These are phyloP conservation scores for Galerucella calmariensis DNA, from an alignment of 2,888 invertebrate species.

Conservation along the genomic window DNA sequence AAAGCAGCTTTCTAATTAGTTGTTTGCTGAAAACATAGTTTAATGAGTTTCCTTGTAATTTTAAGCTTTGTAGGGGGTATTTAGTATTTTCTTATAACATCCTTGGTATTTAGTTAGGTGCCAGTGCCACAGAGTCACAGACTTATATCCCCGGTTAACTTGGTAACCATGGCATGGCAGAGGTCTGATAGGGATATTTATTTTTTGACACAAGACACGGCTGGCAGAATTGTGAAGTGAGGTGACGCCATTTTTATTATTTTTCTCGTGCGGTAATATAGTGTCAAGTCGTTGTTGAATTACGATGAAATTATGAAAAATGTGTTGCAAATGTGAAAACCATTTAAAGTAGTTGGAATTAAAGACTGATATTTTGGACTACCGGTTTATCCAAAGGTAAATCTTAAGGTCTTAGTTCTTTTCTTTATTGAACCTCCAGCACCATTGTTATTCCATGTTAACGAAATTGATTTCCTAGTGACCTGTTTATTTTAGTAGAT, in stretches of 20 bases:
- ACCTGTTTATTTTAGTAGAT: slow-evolving; percentile 13
- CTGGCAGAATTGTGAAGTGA: background rate
- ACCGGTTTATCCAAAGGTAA: slow-evolving; percentile 22
- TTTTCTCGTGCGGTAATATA: slow-evolving; percentile 24
- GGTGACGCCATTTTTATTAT: slow-evolving; percentile 32
- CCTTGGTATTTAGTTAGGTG: too few relatives aligned
- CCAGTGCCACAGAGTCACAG: background rate
- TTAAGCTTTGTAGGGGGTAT: too few relatives aligned
- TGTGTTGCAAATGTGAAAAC: slow-evolving; percentile 15
- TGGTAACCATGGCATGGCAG: background rate
- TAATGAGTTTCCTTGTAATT: too few relatives aligned
- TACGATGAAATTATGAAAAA: slow-evolving; percentile 15
- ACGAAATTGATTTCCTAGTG: slow-evolving; percentile 23
- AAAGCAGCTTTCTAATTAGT: too few relatives aligned
- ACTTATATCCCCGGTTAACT: background rate
- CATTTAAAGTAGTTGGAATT: background rate
- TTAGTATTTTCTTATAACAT: too few relatives aligned
- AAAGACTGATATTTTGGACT: slow-evolving; percentile 14
- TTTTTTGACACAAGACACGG: slow-evolving; percentile 13
- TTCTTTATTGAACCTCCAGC: slow-evolving; percentile 4
- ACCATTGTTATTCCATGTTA: slow-evolving; percentile 19
- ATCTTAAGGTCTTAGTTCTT: slow-evolving; percentile 12
- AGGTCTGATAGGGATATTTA: background rate
- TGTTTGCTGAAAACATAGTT: too few relatives aligned
- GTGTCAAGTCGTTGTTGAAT: slow-evolving; percentile 1